Percentiles rank a stretch among this genome's conserved stretches.
phyloP scores from a whole-genome alignment of 2,113 vertebrate species.

The Columba janthina region DNA sequence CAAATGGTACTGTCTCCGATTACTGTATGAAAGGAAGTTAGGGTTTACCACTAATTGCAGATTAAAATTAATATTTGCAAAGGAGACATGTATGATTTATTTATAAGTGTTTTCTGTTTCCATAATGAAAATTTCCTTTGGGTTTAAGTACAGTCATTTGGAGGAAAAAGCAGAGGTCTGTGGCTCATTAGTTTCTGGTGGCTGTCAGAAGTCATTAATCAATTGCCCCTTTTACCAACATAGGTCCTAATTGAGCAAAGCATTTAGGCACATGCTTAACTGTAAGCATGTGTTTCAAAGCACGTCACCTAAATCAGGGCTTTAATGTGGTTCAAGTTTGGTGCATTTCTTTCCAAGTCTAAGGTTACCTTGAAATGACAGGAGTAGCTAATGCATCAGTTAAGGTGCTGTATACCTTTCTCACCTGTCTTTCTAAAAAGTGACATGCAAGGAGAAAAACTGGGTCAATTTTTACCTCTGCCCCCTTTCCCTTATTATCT shows the following conservation, averaged over 20 bases:
- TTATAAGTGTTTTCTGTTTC: slow-evolving; percentile 58
- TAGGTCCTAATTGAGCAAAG: slow-evolving; percentile 44
- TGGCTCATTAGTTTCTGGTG: slow-evolving; percentile 65
- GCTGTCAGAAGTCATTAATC: slow-evolving; percentile 68
- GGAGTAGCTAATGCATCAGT: neutral
- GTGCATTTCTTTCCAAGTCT: slow-evolving; percentile 1
- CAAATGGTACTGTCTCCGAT: slow-evolving; percentile 12
- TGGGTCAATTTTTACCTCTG: neutral
- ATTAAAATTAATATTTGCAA: slow-evolving; percentile 60
- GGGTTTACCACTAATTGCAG: slow-evolving; percentile 66
- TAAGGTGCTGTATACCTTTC: neutral
- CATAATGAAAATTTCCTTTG: slow-evolving; percentile 63
- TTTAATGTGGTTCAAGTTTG: slow-evolving; percentile 21
- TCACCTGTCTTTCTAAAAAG: neutral
- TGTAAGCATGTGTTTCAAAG: slow-evolving; percentile 41
- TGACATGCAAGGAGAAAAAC: neutral
- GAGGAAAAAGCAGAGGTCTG: slow-evolving; percentile 26
- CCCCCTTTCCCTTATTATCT: neutral
- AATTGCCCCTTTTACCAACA: slow-evolving; percentile 44
- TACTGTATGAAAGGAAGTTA: slow-evolving; percentile 45
- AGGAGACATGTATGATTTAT: slow-evolving; percentile 49
- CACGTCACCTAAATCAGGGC: slow-evolving; percentile 15
- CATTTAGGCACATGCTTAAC: slow-evolving; percentile 43
- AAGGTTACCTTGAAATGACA: neutral
- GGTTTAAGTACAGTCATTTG: slow-evolving; percentile 41